These are phyloP conservation scores for Amphiprion ocellaris DNA, from an alignment of 2,113 vertebrate species.

Conservation along the genomic window DNA sequence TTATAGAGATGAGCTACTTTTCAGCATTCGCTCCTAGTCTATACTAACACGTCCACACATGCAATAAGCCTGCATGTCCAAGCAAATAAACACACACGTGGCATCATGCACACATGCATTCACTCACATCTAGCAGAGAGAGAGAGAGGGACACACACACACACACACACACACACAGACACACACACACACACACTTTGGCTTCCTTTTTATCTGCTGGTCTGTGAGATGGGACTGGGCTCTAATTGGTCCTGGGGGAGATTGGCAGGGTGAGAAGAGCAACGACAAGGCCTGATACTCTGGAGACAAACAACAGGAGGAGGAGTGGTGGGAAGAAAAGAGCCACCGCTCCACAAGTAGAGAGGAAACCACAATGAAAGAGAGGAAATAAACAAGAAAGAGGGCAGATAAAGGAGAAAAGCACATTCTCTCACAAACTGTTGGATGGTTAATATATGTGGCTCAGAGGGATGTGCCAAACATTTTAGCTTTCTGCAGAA, in stretches of 20 bases:
- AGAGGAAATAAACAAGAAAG: conserved; percentile 33
- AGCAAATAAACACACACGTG: conserved; percentile 41
- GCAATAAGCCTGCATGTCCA: conserved; percentile 56
- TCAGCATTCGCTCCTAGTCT: conserved; percentile 80
- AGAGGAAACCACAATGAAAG: conserved; percentile 65
- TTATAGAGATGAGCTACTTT: conserved; percentile 88
- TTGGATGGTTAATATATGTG: conserved; percentile 39
- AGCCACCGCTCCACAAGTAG: conserved; percentile 84
- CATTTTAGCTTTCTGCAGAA: conserved; percentile 5
- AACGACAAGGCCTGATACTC: conserved; percentile 88
- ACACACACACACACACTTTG: conserved; percentile 58
- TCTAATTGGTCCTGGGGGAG: conserved; percentile 98
- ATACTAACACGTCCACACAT: conserved; percentile 30
- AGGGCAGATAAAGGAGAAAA: conserved; percentile 43
- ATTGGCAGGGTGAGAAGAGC: conserved; percentile 90
- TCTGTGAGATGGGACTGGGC: conserved; percentile 92
- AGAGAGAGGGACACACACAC: background rate
- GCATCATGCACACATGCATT: conserved; percentile 13
- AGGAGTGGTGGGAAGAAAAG: conserved; percentile 76
- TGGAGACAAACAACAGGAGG: conserved; percentile 89
- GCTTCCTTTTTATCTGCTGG: conserved; percentile 93
- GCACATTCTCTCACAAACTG: conserved; percentile 63
- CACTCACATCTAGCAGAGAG: too few relatives aligned
- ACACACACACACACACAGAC: conserved; percentile 15
- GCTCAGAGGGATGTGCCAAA: conserved; percentile 20